These are phyloP conservation scores for Oopsacas minuta DNA, from an alignment of 37 sponge, comb jelly and placozoan species.

Conservation along the genomic window DNA sequence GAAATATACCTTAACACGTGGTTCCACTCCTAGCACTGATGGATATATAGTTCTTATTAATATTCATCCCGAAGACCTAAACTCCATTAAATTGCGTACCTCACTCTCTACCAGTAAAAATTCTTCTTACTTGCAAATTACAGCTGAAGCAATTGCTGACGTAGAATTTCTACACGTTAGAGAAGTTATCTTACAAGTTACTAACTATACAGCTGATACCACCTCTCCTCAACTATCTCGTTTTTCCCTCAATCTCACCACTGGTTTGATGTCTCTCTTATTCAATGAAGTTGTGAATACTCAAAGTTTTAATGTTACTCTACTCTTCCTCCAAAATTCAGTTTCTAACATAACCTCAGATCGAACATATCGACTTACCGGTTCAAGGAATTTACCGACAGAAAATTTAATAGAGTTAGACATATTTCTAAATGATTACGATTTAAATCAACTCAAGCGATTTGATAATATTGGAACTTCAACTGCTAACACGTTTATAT, in stretches of 20 bases:
- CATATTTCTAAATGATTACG: constrained; percentile 29
- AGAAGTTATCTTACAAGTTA: constrained; percentile 13
- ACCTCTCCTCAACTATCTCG: constrained; percentile 34
- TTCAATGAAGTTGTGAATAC: constrained; percentile 75
- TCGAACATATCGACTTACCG: neutral
- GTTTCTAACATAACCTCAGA: neutral
- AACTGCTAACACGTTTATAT: constrained; percentile 39
- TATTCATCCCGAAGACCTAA: constrained; percentile 37
- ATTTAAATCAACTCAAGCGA: constrained; percentile 59
- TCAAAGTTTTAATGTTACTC: constrained; percentile 18
- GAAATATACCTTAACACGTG: constrained; percentile 24
- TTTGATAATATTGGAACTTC: constrained; percentile 45
- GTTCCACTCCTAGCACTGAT: constrained; percentile 38
- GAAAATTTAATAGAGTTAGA: neutral
- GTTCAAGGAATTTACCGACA: neutral
- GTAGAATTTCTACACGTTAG: constrained; percentile 11
- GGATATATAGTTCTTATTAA: constrained; percentile 34
- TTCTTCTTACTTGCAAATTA: constrained; percentile 41
- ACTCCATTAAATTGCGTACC: constrained; percentile 55
- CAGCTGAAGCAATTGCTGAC: constrained; percentile 60
- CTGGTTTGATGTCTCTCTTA: constrained; percentile 32
- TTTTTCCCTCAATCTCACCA: constrained; percentile 43
- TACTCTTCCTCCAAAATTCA: constrained; percentile 35
- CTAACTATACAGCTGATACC: constrained; percentile 24
- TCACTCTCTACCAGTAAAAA: constrained; percentile 34